Base-by-base conservation (phyloP, 1,140 invertebrate species). In the Drosophila prosaltans region DNA sequence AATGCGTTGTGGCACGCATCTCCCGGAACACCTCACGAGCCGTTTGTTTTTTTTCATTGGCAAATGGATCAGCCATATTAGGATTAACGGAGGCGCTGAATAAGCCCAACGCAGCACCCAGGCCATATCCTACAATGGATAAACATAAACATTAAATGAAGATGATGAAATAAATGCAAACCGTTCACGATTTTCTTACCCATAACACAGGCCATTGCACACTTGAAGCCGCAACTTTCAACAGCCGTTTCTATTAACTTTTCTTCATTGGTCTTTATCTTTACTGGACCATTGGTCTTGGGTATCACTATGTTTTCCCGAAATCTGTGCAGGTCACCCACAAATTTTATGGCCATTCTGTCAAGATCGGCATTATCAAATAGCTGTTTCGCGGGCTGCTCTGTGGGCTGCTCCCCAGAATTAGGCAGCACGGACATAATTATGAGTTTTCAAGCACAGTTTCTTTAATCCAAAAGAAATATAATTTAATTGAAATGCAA, bases 1-100 rank as follows among this genome's bases (percentile, higher is more conserved):
- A 95, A 45, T 98, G 91, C 60, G 97, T 98, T 5, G 98, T 96
- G 0, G 93, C 94, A 93, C 97, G 97, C 97, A 99, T 98, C 93
- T 99, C 99, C 51, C 95, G 93, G 68, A 98, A 95, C 54, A 98
- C 96, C 93, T 98, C 95, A 77, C 95, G 92, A 0, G 96, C 97
- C 10, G 96, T 96, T 93, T 98, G 97, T 79, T 95, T 95, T 91
- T 97, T 96, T 89, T 96, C 97, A 69, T 86, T 81, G 45, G 96
- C 94, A 55, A 93, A 95, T 2, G 94, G 92, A 72, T 94, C 93
- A 3, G 96, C 94, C 60, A 97, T 94, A 83, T 96, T 96, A 28
- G 98, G 98, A 93, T 98, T 98, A 9, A 99, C 96, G 74, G 97
- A 98, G 4, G 98, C 97, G 28, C 98, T 97, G 93, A 99, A 99